Evolutionary conservation across 1,140 invertebrate species (phyloP).

Genomic region (Calosoma granatense): DNA sequence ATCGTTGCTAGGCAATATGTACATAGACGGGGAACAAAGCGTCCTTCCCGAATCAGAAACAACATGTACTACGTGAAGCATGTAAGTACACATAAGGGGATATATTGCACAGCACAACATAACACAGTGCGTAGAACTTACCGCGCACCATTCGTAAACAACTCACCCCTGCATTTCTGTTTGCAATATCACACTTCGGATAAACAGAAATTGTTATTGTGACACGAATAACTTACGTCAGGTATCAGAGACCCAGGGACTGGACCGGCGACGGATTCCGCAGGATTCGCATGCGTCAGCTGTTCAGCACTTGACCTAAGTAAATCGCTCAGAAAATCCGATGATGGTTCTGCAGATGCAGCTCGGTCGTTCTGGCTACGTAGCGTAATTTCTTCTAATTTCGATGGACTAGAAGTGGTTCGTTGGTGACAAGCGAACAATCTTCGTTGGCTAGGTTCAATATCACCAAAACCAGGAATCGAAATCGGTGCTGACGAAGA

Average conservation of each 20-base stretch:
- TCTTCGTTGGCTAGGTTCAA: conserved; percentile 30
- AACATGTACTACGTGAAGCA: no score
- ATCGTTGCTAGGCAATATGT: background rate
- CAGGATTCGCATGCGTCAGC: conserved; percentile 39
- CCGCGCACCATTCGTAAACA: no score
- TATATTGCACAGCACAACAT: no score
- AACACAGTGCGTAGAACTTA: no score
- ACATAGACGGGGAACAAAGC: no score
- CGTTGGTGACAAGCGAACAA: conserved; percentile 52
- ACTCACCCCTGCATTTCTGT: no score
- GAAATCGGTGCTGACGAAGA: conserved; percentile 13
- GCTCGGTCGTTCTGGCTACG: background rate
- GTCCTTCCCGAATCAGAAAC: no score
- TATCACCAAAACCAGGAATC: conserved; percentile 16
- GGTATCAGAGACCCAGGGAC: background rate
- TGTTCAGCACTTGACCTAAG: conserved; percentile 65
- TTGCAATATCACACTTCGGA: no score
- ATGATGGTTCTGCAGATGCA: conserved; percentile 44
- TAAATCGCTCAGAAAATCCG: conserved; percentile 59
- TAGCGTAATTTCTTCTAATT: conserved; percentile 47
- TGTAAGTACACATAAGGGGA: no score
- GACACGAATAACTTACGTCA: conserved; percentile 3
- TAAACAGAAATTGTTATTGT: no score
- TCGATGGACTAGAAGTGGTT: conserved; percentile 68
- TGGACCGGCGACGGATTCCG: background rate